Conservation (phyloP, 2,888 invertebrate genomes). For the Eilema griseolum region DNA sequence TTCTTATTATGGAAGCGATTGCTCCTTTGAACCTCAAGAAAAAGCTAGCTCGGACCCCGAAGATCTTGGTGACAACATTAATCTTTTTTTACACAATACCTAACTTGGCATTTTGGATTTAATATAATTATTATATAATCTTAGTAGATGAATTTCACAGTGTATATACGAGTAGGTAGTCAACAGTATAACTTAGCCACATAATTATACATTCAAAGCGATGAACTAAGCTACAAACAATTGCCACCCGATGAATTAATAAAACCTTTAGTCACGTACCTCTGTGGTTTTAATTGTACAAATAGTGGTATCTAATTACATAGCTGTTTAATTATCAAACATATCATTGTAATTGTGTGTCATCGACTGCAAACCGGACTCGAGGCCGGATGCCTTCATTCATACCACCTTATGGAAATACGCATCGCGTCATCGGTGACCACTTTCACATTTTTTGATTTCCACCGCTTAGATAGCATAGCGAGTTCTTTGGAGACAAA, state of each 20-base stretch:
- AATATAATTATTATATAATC: neutral
- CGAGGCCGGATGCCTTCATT: slow-evolving; percentile 57
- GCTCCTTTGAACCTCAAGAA: too few relatives aligned
- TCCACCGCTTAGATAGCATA: slow-evolving; percentile 48
- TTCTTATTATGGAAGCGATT: too few relatives aligned
- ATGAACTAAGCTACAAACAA: slow-evolving; percentile 9
- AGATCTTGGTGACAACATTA: too few relatives aligned
- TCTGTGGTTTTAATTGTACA: slow-evolving; percentile 26
- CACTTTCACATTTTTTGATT: slow-evolving; percentile 69
- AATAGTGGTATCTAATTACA: slow-evolving; percentile 32
- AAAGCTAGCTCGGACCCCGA: too few relatives aligned
- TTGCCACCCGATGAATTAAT: slow-evolving; percentile 11
- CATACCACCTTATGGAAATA: slow-evolving; percentile 61
- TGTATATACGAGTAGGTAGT: neutral
- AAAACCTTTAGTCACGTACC: slow-evolving; percentile 28
- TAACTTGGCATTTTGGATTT: too few relatives aligned
- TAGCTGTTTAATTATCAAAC: slow-evolving; percentile 47
- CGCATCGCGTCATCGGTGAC: slow-evolving; percentile 61
- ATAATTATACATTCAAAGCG: slow-evolving; percentile 6
- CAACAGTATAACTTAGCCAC: neutral
- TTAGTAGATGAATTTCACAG: neutral
- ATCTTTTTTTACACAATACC: too few relatives aligned
- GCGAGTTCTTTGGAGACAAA: slow-evolving; percentile 29
- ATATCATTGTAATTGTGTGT: slow-evolving; percentile 50
- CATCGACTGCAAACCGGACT: slow-evolving; percentile 55